A percentile compares a stretch with the other conserved stretches of the same genome.
Evolutionary conservation across 2,113 vertebrate species (phyloP).

Genomic region (Cavia porcellus): DNA sequence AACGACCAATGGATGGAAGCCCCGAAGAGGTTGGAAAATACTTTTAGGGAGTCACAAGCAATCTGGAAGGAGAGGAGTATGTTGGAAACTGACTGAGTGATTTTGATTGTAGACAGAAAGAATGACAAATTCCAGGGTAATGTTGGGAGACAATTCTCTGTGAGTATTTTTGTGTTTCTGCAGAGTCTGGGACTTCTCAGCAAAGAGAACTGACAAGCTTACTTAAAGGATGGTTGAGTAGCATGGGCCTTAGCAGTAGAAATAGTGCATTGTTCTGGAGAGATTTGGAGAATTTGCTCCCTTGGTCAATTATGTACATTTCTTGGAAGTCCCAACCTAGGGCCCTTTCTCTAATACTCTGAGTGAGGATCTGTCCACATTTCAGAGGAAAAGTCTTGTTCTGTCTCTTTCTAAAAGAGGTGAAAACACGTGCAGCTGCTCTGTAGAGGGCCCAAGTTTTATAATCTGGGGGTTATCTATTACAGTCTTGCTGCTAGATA

Average conservation of each 20-base stretch:
- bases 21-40: not conserved
- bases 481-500: not conserved
- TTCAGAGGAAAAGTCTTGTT: not conserved
- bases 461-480: not conserved
- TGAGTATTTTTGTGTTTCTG: not conserved
- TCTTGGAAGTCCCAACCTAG: not conserved
- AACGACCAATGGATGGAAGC: not conserved
- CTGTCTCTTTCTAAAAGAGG: not conserved
- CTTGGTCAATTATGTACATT: not conserved
- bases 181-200: not conserved
- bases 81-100: not conserved
- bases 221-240: not conserved
- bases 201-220: not conserved
- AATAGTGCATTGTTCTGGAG: not conserved
- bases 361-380: not conserved
- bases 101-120: not conserved
- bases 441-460: not conserved
- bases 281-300: not conserved
- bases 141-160: not conserved
- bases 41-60: not conserved
- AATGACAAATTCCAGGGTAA: not conserved
- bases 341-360: not conserved
- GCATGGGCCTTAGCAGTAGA: not conserved
- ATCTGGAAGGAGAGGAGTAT: not conserved
- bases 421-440: not conserved